phyloP scores from a whole-genome alignment of 2,113 vertebrate genomes.

The Pygoscelis adeliae region DNA sequence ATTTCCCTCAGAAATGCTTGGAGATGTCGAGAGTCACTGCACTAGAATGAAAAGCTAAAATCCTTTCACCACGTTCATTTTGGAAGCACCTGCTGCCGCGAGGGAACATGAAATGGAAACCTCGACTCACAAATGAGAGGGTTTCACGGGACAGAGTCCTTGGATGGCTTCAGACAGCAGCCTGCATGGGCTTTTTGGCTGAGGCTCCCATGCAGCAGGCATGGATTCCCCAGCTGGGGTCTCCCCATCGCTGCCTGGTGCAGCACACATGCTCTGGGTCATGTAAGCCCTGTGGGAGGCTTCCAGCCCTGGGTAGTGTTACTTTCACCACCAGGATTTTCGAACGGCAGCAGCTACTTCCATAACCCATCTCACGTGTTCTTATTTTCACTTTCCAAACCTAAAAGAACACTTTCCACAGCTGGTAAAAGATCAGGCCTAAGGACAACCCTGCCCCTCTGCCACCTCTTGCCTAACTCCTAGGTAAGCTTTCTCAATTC shows the following conservation, averaged over 20 bases:
- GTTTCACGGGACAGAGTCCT: not conserved
- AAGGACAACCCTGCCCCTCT: not conserved
- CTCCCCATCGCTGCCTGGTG: not conserved
- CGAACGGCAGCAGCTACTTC: not conserved
- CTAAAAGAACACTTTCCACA: not conserved
- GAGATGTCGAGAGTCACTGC: not conserved
- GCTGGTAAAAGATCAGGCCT: not conserved
- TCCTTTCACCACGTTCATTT: not conserved
- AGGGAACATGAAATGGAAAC: not conserved
- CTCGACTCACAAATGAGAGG: not conserved
- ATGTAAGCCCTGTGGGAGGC: not conserved
- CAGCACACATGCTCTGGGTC: not conserved
- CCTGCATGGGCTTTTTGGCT: not conserved
- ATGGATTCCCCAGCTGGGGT: not conserved
- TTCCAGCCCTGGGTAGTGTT: not conserved
- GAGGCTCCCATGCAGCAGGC: accelerated
- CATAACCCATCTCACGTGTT: not conserved
- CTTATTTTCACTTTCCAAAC: not conserved
- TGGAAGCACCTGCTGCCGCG: accelerated
- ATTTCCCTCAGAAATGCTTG: not conserved
- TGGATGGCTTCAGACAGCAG: not conserved
- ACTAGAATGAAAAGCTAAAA: not conserved
- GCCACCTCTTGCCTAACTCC: not conserved
- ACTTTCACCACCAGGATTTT: not conserved
- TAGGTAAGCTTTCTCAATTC: not conserved